Evolutionary conservation across 2,113 vertebrate genomes (phyloP).

Genomic region (Edolisoma coerulescens): DNA sequence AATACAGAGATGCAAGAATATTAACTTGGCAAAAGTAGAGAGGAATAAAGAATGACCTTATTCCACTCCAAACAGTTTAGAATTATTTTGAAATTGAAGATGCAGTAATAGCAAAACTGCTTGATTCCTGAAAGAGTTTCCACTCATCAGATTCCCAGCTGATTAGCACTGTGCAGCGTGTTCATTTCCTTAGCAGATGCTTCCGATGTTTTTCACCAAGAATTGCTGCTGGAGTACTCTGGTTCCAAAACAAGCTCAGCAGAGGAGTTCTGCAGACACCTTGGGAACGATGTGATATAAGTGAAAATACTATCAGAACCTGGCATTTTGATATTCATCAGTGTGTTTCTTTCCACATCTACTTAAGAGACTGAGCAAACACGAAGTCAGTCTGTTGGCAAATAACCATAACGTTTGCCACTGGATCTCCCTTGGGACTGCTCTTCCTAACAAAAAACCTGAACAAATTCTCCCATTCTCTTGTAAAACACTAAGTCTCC

Average conservation of each 20-base stretch:
- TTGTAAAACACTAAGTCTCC: background rate
- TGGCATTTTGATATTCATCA: background rate
- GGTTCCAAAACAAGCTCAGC: background rate
- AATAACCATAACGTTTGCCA: background rate
- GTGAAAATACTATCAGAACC: background rate
- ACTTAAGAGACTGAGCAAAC: background rate
- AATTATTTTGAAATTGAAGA: background rate
- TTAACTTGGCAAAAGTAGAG: background rate
- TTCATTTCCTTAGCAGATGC: constrained; percentile 43
- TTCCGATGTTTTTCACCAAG: background rate
- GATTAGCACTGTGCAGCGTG: background rate
- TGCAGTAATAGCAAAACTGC: background rate
- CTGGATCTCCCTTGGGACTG: background rate
- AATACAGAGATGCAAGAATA: background rate
- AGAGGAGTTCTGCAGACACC: background rate
- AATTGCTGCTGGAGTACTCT: background rate
- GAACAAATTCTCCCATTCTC: background rate
- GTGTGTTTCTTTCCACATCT: background rate
- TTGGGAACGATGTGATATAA: background rate
- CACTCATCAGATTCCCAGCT: constrained; percentile 13
- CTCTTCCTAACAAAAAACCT: background rate
- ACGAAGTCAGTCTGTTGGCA: background rate
- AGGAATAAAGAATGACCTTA: background rate
- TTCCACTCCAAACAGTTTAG: background rate
- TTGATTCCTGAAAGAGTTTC: background rate